A percentile compares a stretch with the other conserved stretches of the same genome.
Conservation (phyloP, 2,888 invertebrate species). For the Lasioglossum oenotherae region DNA sequence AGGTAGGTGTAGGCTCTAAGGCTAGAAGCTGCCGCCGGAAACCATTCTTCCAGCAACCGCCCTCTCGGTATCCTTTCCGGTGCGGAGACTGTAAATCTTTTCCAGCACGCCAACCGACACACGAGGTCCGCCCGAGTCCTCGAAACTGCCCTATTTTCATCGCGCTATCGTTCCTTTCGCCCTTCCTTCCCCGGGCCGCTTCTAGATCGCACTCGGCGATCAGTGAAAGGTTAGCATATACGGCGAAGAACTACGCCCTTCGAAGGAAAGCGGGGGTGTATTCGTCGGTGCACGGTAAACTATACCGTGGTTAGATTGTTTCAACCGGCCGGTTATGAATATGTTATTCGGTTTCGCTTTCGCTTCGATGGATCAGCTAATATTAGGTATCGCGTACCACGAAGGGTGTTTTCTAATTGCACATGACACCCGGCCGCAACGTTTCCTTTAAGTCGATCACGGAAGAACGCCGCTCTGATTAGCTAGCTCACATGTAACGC, state of each 20-base stretch:
- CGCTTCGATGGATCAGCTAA: conserved; percentile 55
- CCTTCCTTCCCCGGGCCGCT: conserved; percentile 58
- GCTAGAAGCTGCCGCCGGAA: conserved; percentile 78
- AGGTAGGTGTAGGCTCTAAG: conserved; percentile 51
- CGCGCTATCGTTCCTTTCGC: conserved; percentile 51
- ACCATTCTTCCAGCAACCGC: conserved; percentile 79
- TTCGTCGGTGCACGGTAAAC: conserved; percentile 63
- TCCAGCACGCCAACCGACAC: conserved; percentile 77
- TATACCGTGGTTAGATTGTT: conserved; percentile 67
- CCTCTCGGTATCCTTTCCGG: conserved; percentile 80
- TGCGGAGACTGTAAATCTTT: conserved; percentile 79
- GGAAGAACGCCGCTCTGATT: conserved; percentile 13
- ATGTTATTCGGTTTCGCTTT: conserved; percentile 62
- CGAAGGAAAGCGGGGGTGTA: conserved; percentile 52
- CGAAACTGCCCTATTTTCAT: conserved; percentile 73
- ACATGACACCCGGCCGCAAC: conserved; percentile 14
- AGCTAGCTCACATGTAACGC: background rate
- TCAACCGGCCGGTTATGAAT: conserved; percentile 61
- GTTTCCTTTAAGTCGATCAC: conserved; percentile 37
- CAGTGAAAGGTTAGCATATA: conserved; percentile 71
- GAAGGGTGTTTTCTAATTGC: conserved; percentile 57
- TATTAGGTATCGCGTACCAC: conserved; percentile 56
- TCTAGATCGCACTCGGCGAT: conserved; percentile 66
- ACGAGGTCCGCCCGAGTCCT: conserved; percentile 64
- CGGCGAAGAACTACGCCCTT: conserved; percentile 62